phyloP scores from a whole-genome alignment of 2,113 vertebrate genomes.

The Cyrtonyx montezumae region DNA sequence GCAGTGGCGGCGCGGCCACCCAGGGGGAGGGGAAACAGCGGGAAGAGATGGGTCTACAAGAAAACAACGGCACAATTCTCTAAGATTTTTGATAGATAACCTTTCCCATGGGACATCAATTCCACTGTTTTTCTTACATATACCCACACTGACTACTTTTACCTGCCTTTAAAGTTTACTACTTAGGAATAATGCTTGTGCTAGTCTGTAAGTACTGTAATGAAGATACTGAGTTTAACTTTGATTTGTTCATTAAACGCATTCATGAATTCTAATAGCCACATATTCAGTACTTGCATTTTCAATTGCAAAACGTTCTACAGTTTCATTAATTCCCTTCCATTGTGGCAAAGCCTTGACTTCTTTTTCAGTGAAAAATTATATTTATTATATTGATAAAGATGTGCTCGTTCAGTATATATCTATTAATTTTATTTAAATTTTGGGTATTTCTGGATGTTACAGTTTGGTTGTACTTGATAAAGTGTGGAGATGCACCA shows the following conservation, averaged over 20 bases:
- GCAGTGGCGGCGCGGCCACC: no score
- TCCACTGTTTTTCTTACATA: not conserved
- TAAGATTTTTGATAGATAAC: not conserved
- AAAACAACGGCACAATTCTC: not conserved
- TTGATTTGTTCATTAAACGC: not conserved
- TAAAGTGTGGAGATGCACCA: not conserved
- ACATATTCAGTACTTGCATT: not conserved
- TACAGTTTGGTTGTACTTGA: not conserved
- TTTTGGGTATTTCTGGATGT: not conserved
- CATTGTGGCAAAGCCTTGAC: not conserved
- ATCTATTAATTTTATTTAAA: not conserved
- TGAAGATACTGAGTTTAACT: not conserved
- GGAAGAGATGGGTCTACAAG: no score
- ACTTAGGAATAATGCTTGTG: not conserved
- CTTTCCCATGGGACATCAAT: not conserved
- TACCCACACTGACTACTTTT: not conserved
- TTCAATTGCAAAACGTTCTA: not conserved
- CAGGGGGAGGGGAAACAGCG: no score
- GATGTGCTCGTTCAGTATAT: not conserved
- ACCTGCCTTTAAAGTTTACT: not conserved
- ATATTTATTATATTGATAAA: not conserved
- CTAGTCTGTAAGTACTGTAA: no score
- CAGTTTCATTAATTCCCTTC: not conserved
- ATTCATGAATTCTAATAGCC: not conserved
- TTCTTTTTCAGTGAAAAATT: not conserved